Base-by-base conservation (phyloP, 2,888 invertebrate genomes). In the Cheilosia variabilis region DNA sequence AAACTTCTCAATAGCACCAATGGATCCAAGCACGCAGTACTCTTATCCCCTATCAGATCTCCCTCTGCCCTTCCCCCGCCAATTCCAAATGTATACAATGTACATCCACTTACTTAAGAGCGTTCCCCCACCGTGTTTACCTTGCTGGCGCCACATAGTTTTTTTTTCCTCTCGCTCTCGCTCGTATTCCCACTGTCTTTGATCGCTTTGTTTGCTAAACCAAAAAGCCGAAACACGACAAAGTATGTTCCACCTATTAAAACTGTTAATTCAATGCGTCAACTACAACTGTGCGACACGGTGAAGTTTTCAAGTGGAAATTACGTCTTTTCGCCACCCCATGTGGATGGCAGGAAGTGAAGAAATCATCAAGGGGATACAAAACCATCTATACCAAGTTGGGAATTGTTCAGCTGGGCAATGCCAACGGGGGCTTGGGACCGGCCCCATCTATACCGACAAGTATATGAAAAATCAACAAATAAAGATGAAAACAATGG, bases 111-210 rank as follows among this genome's bases (percentile, higher is more conserved):
- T 57, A 66, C 57, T 50, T 15, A 17, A 47, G 19, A 62, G 37
- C 4, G 63, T 55, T 62, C 66, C 22, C 50, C 58, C 52, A 55
- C 55, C 19, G 63, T 78, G 63, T 78, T 78, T 78, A 57, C 63
- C 47, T 78, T 78, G 63, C 62, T 55, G 78, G 78, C 78, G 78
- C 78, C 78, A 78, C 47, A 62, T 57, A 6, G 69, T 63, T 78
- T 69, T 43, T 71, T 69, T 55, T 41, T 13, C 4, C 4, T 6
- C 17, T 47, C 45, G 9, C 45, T 17, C 17, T 47, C 7, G n/a
- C 17, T 52, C 15, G 24, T 52, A 47, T 78, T 78, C 63, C 63
- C 69, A 57, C 57, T 71, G 55, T 27, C 45, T 63, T 62, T 68
- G 37, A 57, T 57, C 47, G 45, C 34, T 62, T 69, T 77, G 62